Percentiles rank a stretch among this genome's conserved stretches.
Evolutionary conservation across 2,797 vertebrate genomes (phyloP).

Genomic region (Tangara arthus): DNA sequence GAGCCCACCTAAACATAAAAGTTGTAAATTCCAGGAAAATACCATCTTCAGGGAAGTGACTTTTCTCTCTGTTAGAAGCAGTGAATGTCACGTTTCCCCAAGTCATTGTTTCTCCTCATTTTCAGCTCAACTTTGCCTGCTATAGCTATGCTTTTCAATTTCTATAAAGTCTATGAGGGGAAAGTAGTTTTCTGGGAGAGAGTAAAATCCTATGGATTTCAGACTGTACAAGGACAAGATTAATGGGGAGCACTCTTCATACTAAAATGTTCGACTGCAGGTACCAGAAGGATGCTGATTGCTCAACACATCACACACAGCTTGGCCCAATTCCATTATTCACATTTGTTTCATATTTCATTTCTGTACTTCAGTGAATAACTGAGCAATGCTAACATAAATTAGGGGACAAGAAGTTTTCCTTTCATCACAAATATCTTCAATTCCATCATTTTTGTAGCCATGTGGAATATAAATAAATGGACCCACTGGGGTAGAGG

Average conservation of each 20-base stretch:
- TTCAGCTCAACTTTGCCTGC: not conserved
- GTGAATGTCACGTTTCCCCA: not conserved
- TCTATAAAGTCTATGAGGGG: not conserved
- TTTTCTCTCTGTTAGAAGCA: not conserved
- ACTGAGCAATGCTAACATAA: slow-evolving; percentile 31
- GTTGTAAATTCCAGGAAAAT: not conserved
- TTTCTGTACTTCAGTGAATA: slow-evolving; percentile 21
- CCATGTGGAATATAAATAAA: slow-evolving; percentile 34
- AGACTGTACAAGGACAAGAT: not conserved
- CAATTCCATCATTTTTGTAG: slow-evolving; percentile 37
- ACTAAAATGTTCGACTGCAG: not conserved
- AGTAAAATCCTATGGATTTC: not conserved
- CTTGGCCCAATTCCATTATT: not conserved
- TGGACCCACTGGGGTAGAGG: not conserved
- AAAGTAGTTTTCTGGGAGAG: not conserved
- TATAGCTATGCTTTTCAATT: not conserved
- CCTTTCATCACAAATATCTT: slow-evolving; percentile 44
- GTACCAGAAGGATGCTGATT: slow-evolving; percentile 35
- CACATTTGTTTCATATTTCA: slow-evolving; percentile 34
- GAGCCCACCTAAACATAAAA: not conserved
- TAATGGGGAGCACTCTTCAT: not conserved
- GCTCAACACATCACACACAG: slow-evolving; percentile 24
- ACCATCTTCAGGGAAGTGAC: not conserved
- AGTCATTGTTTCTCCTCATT: not conserved
- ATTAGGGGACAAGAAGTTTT: slow-evolving; percentile 38